Evolutionary conservation across 2,797 vertebrate genomes (phyloP).

Genomic region (Leuciscus waleckii): DNA sequence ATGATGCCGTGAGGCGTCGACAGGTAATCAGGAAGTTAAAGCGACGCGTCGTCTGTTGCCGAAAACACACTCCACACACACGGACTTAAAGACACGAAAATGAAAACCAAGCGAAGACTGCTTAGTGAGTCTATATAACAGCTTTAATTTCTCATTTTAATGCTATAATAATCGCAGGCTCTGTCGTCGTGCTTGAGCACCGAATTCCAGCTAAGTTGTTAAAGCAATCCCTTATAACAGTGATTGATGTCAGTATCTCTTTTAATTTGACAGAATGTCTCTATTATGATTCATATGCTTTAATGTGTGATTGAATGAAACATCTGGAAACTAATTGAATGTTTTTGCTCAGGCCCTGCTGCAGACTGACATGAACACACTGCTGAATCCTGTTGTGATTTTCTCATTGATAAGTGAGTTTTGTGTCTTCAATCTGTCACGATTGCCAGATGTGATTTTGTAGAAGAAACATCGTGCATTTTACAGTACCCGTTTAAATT

Average conservation of each 20-base stretch:
- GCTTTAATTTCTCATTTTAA: background rate
- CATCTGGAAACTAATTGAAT: background rate
- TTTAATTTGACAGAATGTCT: background rate
- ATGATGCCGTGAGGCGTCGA: too few relatives aligned
- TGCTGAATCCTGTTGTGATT: constrained; percentile 57
- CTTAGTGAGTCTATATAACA: background rate
- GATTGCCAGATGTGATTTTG: background rate
- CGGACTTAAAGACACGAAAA: background rate
- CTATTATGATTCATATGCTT: background rate
- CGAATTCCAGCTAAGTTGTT: background rate
- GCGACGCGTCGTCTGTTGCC: background rate
- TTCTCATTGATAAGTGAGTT: constrained; percentile 74
- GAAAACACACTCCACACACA: background rate
- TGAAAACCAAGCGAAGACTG: background rate
- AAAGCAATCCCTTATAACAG: background rate
- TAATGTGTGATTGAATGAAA: constrained; percentile 7
- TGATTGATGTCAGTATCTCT: constrained; percentile 1
- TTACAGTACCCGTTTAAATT: background rate
- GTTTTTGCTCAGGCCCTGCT: constrained; percentile 61
- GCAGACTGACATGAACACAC: constrained; percentile 75
- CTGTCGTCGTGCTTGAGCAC: background rate
- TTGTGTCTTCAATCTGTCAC: background rate
- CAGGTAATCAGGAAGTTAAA: constrained; percentile 24
- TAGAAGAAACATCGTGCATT: background rate
- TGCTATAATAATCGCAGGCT: too few relatives aligned